phyloP scores from a whole-genome alignment of 2,888 invertebrate species.

The Ectemnius continuus region DNA sequence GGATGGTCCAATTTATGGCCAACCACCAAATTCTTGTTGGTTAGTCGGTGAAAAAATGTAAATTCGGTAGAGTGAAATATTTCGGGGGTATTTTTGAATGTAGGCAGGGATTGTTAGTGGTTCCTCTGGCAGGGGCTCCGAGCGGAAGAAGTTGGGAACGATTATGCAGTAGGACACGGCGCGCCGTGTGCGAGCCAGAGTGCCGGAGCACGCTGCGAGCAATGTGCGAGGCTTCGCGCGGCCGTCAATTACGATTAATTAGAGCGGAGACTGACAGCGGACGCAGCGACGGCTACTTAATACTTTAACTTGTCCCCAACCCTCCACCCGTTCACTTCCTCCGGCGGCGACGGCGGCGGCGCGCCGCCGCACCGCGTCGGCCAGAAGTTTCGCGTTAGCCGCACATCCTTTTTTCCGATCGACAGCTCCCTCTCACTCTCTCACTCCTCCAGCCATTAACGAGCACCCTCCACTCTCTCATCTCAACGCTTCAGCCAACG shows the following conservation, averaged over 20 bases:
- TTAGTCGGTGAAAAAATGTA: too few species aligned
- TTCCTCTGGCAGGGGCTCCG: background rate
- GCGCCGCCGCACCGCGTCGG: slow-evolving; percentile 40
- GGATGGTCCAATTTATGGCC: background rate
- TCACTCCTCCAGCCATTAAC: slow-evolving; percentile 12
- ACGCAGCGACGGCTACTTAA: slow-evolving; percentile 76
- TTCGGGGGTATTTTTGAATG: background rate
- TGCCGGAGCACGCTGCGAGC: slow-evolving; percentile 50
- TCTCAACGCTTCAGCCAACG: background rate
- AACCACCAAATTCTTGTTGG: too few species aligned
- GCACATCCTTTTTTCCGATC: slow-evolving; percentile 6
- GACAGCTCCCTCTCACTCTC: background rate
- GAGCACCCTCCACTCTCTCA: background rate
- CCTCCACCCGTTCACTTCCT: slow-evolving; percentile 62
- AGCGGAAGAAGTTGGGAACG: slow-evolving; percentile 52
- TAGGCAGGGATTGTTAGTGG: background rate
- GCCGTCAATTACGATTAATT: slow-evolving; percentile 78
- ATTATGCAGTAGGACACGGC: slow-evolving; percentile 51
- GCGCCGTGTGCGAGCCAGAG: too few species aligned
- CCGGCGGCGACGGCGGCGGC: slow-evolving; percentile 48
- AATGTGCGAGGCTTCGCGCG: slow-evolving; percentile 76
- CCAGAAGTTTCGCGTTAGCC: slow-evolving; percentile 29
- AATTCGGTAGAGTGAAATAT: too few species aligned
- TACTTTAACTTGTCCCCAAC: slow-evolving; percentile 73
- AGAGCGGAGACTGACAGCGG: slow-evolving; percentile 78